Conservation (phyloP, 2,113 vertebrate genomes). For the Lipotes vexillifer region DNA sequence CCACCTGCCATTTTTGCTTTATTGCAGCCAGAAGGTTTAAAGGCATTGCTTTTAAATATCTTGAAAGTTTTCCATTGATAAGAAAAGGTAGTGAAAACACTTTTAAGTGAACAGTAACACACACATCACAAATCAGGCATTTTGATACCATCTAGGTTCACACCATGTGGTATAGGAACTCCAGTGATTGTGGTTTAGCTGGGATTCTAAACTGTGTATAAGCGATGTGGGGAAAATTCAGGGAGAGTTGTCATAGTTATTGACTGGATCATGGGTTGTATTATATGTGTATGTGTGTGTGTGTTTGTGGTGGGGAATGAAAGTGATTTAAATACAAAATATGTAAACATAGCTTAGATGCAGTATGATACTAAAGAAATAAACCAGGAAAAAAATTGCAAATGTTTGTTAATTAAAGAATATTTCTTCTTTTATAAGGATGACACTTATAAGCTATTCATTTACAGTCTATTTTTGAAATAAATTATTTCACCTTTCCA, state of each 20-base stretch:
- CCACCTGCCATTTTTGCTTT: constrained; percentile 80
- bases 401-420: not conserved
- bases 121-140: constrained; percentile 77
- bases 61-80: constrained; percentile 83
- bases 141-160: constrained; percentile 78
- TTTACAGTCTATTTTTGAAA: not conserved
- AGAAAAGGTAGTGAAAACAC: constrained; percentile 79
- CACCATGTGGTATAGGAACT: constrained; percentile 55
- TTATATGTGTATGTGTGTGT: not conserved
- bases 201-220: not conserved
- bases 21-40: constrained; percentile 77
- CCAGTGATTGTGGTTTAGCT: not conserved
- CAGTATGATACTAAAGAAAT: not conserved
- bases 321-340: constrained; percentile 24
- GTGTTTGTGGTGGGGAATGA: accelerated
- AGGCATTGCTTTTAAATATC: constrained; percentile 80
- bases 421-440: not conserved
- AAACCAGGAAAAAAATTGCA: not conserved
- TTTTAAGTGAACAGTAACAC: constrained; percentile 78
- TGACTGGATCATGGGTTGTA: not conserved
- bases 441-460: not conserved
- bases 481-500: not conserved
- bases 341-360: not conserved
- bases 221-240: not conserved
- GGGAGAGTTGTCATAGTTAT: not conserved